Percentiles rank a stretch among this genome's conserved stretches.
Conservation (phyloP, 2,797 vertebrate genomes). For the Enteromius unitaeniatus region DNA sequence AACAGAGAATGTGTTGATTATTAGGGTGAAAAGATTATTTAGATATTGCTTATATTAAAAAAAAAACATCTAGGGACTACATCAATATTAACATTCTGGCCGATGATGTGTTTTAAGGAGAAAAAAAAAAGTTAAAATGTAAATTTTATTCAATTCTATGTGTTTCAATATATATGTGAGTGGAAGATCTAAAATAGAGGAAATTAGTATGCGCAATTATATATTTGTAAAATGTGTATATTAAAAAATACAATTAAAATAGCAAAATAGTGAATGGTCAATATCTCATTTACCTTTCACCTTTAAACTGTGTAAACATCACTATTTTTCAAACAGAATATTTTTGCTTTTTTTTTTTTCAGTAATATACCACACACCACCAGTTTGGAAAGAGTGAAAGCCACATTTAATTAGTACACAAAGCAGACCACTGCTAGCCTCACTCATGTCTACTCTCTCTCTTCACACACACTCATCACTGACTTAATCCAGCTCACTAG, state of each 20-base stretch:
- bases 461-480: slow-evolving; percentile 46
- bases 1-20: background rate
- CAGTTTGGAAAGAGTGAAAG: background rate
- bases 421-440: slow-evolving; percentile 39
- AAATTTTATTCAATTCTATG: background rate
- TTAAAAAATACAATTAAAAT: background rate
- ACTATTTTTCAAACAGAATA: background rate
- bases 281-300: background rate
- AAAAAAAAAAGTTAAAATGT: background rate
- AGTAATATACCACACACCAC: background rate
- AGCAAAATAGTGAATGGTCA: background rate
- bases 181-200: background rate
- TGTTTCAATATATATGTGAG: background rate
- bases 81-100: background rate
- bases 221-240: background rate
- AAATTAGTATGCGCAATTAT: background rate
- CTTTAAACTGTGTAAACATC: background rate
- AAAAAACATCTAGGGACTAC: background rate
- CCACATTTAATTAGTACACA: slow-evolving; percentile 39
- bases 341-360: background rate
- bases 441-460: slow-evolving; percentile 27
- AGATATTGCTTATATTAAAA: background rate
- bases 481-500: slow-evolving; percentile 60
- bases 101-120: background rate
- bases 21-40: background rate